Evolutionary conservation across 2,888 invertebrate species (phyloP).

Genomic region (Amphiduros pacificus): DNA sequence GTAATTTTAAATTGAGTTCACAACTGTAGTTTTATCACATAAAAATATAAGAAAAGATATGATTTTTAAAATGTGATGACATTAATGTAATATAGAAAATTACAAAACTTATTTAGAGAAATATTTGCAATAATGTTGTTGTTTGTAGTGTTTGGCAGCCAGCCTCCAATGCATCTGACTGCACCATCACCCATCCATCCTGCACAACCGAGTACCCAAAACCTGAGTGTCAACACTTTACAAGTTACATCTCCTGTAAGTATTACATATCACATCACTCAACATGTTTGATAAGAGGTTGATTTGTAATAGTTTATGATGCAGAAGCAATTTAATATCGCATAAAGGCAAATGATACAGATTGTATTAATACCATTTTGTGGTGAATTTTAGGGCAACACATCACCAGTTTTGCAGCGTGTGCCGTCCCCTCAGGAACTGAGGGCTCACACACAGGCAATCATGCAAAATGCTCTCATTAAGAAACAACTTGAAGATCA

Average conservation of each 20-base stretch:
- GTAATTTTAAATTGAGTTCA: no score
- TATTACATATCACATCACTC: no score
- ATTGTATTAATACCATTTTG: no score
- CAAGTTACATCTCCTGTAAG: no score
- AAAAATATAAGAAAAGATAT: no score
- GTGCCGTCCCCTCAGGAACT: slow-evolving; percentile 77
- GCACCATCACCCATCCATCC: slow-evolving; percentile 60
- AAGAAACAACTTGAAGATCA: slow-evolving; percentile 89
- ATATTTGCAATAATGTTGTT: not conserved
- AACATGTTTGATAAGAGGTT: no score
- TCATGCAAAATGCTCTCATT: slow-evolving; percentile 82
- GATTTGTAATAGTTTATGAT: no score
- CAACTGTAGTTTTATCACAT: no score
- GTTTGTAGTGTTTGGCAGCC: slow-evolving; percentile 58
- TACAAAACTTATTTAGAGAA: not conserved
- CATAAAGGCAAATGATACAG: no score
- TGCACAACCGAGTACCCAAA: slow-evolving; percentile 18
- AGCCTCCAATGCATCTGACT: slow-evolving; percentile 58
- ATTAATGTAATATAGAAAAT: no score
- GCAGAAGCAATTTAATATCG: no score
- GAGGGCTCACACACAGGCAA: slow-evolving; percentile 81
- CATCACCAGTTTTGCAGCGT: slow-evolving; percentile 43
- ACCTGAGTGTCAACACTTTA: slow-evolving; percentile 28
- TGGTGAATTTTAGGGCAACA: slow-evolving; percentile 28
- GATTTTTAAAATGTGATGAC: no score